Percentiles rank a stretch among this genome's conserved stretches.
phyloP scores from a whole-genome alignment of 2,797 vertebrate species.

The Coregonus ussuriensis region DNA sequence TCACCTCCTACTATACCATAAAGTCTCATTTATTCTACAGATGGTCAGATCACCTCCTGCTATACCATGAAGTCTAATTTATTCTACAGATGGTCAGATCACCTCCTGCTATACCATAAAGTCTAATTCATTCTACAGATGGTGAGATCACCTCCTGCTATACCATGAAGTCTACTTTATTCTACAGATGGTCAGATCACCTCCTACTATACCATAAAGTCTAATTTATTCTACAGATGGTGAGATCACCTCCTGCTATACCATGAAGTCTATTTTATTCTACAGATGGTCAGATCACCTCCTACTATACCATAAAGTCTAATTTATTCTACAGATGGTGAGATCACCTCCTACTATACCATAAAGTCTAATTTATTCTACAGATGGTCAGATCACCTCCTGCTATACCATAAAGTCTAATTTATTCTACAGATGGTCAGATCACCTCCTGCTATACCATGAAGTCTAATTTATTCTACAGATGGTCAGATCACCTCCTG shows the following conservation, averaged over 20 bases:
- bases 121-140: conserved; percentile 81
- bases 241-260: conserved; percentile 64
- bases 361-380: conserved; percentile 53
- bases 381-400: conserved; percentile 85
- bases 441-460: not conserved
- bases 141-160: conserved; percentile 71
- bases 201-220: not conserved
- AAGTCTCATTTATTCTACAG: conserved; percentile 73
- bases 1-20: not conserved
- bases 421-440: conserved; percentile 91
- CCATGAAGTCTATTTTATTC: not conserved
- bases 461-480: conserved; percentile 71
- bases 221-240: conserved; percentile 84
- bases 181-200: conserved; percentile 90
- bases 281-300: conserved; percentile 88
- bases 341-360: conserved; percentile 49
- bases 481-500: conserved; percentile 80
- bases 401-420: not conserved
- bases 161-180: no score
- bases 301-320: not conserved
- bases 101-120: not conserved
- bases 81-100: conserved; percentile 91
- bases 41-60: conserved; percentile 79
- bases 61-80: no score
- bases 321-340: conserved; percentile 87